Evolutionary conservation across 2,113 vertebrate species (phyloP), one percentile per base, ranked within the genome.

Genomic region (Meles meles): DNA sequence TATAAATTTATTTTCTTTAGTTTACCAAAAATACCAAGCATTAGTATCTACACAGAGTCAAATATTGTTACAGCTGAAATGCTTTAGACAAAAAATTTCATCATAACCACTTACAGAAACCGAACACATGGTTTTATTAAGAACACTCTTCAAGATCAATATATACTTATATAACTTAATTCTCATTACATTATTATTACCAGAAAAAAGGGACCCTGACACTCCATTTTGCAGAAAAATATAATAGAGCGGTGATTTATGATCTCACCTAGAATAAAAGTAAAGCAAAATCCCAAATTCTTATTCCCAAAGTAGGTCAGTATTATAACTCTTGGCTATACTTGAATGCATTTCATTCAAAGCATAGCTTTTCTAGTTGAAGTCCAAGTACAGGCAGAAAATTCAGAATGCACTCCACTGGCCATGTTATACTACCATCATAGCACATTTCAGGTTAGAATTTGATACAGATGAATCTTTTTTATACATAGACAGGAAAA

Each of bases 221-320:
- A 55, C 4, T 65, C 67, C 25, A 88, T 89, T 93, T 94, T 59
- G 94, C 17, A 84, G 49, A 44, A 87, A 90, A 89, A 82, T 57
- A 25, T 15, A 90, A 27, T 1, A 77, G 0, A 89, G 25, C 94
- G 82, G 1, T 86, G 13, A 92, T 57, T 65, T 91, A 72, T 65
- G 20, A 65, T 80, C 34, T 85, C 59, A 81, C 37, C 39, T 81
- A 94, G 42, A 92, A 94, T 79, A 81, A 97, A 92, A 74, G 44
- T 17, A 80, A 96, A 84, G 82, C 47, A 96, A 96, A 92, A 90
- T 27, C 21, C 44, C 5, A 37, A 55, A 82, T 52, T 79, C 81
- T 90, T 93, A 79, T 88, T 88, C 5, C 4, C 39, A 79, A 79
- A 47, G 37, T 91, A 88, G 49, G 13, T 80, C 88, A 61, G 63